A percentile compares a stretch with the other conserved stretches of the same genome.
phyloP scores from a whole-genome alignment of 1,140 invertebrate species.

The Chlorops oryzae region DNA sequence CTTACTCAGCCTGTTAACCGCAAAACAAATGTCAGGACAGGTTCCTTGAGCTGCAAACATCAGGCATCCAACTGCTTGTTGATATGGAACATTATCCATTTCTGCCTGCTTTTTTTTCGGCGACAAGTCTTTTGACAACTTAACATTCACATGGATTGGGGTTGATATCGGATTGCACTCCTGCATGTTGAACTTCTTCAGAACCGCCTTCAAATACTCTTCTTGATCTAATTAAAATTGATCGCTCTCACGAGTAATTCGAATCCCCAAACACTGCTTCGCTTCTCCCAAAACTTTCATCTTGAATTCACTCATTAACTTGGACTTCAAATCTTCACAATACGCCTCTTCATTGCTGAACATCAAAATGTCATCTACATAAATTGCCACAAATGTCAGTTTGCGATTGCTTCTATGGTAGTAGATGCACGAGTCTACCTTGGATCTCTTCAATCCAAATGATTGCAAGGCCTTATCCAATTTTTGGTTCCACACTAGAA shows the following conservation, averaged over 20 bases:
- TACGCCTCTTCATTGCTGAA: not conserved
- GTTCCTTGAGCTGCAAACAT: conserved; percentile 37
- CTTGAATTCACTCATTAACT: conserved; percentile 1
- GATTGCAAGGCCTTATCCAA: conserved; percentile 18
- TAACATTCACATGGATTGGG: conserved; percentile 4
- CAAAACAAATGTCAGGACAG: conserved; percentile 35
- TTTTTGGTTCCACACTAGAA: conserved; percentile 26
- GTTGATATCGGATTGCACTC: conserved; percentile 10
- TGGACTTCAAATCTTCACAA: not conserved
- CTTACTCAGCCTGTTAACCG: conserved; percentile 23
- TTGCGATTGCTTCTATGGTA: not conserved
- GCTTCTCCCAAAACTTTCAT: conserved; percentile 10
- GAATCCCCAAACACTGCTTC: conserved; percentile 5
- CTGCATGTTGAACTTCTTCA: conserved; percentile 5
- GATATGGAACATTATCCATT: conserved; percentile 17
- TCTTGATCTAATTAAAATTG: not conserved
- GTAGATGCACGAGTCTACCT: conserved; percentile 18
- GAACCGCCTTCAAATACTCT: not conserved
- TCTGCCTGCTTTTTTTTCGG: not conserved
- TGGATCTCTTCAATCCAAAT: conserved; percentile 14
- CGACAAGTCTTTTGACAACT: not conserved
- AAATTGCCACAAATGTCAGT: conserved; percentile 12
- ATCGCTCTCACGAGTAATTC: not conserved
- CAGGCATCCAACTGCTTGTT: conserved; percentile 30
- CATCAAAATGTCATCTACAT: conserved; percentile 12